These are phyloP conservation scores for Drosophila melanosoma DNA, from an alignment of 2,888 invertebrate genomes.

Conservation along the genomic window DNA sequence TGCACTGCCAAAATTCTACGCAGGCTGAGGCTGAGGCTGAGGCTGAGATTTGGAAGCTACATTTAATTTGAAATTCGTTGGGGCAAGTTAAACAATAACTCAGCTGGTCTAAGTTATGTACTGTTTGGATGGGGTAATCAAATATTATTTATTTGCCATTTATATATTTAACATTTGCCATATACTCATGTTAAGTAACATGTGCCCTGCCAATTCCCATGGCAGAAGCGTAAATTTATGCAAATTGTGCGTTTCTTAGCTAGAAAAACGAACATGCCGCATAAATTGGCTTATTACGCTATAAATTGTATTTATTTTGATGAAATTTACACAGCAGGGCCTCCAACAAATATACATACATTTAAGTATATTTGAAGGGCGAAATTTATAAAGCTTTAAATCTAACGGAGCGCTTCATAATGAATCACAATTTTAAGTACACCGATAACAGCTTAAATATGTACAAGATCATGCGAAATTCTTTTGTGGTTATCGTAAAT, in stretches of 20 bases:
- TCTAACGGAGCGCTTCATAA: slow-evolving; percentile 52
- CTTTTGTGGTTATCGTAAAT: slow-evolving; percentile 58
- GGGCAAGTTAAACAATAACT: slow-evolving; percentile 66
- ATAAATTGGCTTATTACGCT: slow-evolving; percentile 80
- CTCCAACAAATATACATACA: not conserved
- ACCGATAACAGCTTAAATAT: slow-evolving; percentile 69
- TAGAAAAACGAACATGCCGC: slow-evolving; percentile 62
- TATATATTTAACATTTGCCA: slow-evolving; percentile 71
- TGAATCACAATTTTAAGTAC: slow-evolving; percentile 59
- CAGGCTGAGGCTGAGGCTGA: not conserved
- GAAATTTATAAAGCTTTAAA: slow-evolving; percentile 51
- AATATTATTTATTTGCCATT: slow-evolving; percentile 77
- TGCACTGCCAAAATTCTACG: not conserved
- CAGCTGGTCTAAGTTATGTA: slow-evolving; percentile 47
- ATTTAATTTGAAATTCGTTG: slow-evolving; percentile 43
- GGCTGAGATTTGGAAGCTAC: slow-evolving; percentile 1
- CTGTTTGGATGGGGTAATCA: slow-evolving; percentile 53
- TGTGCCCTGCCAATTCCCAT: slow-evolving; percentile 17
- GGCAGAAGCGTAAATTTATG: slow-evolving; percentile 63
- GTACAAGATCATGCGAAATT: slow-evolving; percentile 55
- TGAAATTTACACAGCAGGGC: slow-evolving; percentile 74
- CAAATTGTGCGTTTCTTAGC: slow-evolving; percentile 70
- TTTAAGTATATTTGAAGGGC: slow-evolving; percentile 10
- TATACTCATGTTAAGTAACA: slow-evolving; percentile 52
- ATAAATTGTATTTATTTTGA: slow-evolving; percentile 82